phyloP scores from a whole-genome alignment of 2,888 invertebrate species.

The Amblyjoppa proteus region DNA sequence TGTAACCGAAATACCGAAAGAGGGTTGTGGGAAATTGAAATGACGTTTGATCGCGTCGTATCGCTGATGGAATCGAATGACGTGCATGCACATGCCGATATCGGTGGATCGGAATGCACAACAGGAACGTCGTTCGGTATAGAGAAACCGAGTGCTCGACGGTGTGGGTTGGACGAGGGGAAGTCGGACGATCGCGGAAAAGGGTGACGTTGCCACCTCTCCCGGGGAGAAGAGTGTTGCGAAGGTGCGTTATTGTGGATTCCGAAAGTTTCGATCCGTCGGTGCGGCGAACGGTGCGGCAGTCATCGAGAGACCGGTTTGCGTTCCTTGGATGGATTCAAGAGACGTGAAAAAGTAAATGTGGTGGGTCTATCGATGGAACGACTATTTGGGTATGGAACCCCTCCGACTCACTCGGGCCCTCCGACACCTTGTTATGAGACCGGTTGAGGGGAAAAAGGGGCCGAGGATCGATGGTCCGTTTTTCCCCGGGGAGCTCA shows the following conservation, averaged over 20 bases:
- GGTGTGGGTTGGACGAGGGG: background rate
- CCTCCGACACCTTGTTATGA: slow-evolving; percentile 11
- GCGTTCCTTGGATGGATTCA: background rate
- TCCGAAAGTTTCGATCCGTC: background rate
- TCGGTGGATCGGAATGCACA: background rate
- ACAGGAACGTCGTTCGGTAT: background rate
- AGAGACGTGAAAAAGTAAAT: slow-evolving; percentile 8
- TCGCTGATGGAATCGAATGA: slow-evolving; percentile 74
- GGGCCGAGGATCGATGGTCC: slow-evolving; percentile 81
- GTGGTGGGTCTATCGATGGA: background rate
- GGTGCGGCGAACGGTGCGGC: background rate
- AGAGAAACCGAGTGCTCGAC: background rate
- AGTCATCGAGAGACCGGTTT: background rate
- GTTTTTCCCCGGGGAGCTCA: slow-evolving; percentile 85
- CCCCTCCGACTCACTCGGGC: background rate
- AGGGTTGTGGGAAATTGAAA: slow-evolving; percentile 31
- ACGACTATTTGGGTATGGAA: background rate
- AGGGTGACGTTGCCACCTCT: background rate
- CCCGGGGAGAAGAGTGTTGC: background rate
- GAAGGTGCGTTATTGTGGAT: slow-evolving; percentile 19
- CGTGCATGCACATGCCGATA: background rate
- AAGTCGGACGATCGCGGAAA: background rate
- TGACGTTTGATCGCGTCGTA: slow-evolving; percentile 72
- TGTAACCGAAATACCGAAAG: background rate
- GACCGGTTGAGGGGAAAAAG: slow-evolving; percentile 20